Conservation (phyloP, 2,797 vertebrate species). For the Apogon talboti region DNA sequence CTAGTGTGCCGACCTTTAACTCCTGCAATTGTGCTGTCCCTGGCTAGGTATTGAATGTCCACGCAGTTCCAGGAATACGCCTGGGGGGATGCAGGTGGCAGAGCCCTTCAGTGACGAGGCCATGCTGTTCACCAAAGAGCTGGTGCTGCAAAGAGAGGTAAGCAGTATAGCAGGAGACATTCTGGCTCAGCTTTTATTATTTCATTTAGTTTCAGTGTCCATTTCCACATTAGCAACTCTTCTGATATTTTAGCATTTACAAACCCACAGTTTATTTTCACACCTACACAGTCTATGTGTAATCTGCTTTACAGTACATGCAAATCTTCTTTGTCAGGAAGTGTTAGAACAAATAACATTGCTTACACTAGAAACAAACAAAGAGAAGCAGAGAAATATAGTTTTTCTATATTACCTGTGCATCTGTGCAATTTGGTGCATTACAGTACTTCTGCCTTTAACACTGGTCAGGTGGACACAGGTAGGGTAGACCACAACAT, state of each 20-base stretch:
- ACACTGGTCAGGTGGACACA: background rate
- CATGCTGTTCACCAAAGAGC: conserved; percentile 94
- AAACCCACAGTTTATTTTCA: conserved; percentile 24
- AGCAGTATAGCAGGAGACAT: conserved; percentile 41
- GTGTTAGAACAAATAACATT: conserved; percentile 21
- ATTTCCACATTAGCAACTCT: conserved; percentile 3
- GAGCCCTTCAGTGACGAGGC: conserved; percentile 98
- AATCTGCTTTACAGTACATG: conserved; percentile 11
- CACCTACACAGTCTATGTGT: conserved; percentile 20
- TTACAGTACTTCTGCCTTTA: background rate
- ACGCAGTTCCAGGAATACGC: conserved; percentile 90
- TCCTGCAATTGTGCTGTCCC: conserved; percentile 33
- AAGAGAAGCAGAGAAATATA: too few relatives aligned
- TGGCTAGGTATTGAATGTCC: conserved; percentile 94
- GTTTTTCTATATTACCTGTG: too few relatives aligned
- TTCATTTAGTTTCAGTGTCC: background rate
- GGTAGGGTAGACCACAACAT: background rate
- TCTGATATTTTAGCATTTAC: conserved; percentile 18
- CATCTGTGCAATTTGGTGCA: too few relatives aligned
- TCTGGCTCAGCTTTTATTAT: conserved; percentile 8
- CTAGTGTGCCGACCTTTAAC: conserved; percentile 34
- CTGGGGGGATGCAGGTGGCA: conserved; percentile 89
- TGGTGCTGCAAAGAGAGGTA: conserved; percentile 97
- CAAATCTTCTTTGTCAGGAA: conserved; percentile 27
- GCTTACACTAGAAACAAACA: conserved; percentile 11